Conservation (phyloP, 2,113 vertebrate genomes). For the Podilymbus podiceps region DNA sequence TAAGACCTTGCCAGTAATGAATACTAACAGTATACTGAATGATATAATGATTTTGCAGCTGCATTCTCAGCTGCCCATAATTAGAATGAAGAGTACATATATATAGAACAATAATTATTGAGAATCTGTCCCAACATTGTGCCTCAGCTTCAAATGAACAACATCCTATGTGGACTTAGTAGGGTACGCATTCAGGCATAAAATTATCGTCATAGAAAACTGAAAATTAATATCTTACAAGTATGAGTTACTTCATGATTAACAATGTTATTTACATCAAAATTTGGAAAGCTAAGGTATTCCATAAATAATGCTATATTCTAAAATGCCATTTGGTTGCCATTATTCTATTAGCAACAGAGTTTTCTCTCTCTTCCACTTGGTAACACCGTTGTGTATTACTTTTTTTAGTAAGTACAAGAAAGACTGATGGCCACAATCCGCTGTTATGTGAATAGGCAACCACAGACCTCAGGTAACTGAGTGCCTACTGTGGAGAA, state of each 20-base stretch:
- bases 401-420: neutral
- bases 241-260: neutral
- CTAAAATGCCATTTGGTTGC: neutral
- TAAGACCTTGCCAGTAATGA: slow-evolving; percentile 19
- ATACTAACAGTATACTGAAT: neutral
- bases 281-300: neutral
- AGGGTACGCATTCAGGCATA: neutral
- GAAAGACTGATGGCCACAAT: neutral
- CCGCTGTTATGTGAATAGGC: neutral
- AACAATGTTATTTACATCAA: neutral
- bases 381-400: neutral
- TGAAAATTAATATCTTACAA: neutral
- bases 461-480: neutral
- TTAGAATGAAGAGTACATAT: slow-evolving; percentile 6
- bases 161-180: neutral
- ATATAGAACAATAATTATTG: slow-evolving; percentile 34
- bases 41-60: slow-evolving; percentile 33
- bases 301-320: neutral
- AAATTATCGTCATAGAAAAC: neutral
- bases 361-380: neutral
- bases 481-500: neutral
- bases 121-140: neutral
- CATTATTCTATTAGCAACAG: neutral
- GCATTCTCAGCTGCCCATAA: slow-evolving; percentile 31
- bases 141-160: neutral